Conservation (phyloP, 2,888 invertebrate species). For the Erebia aethiops region DNA sequence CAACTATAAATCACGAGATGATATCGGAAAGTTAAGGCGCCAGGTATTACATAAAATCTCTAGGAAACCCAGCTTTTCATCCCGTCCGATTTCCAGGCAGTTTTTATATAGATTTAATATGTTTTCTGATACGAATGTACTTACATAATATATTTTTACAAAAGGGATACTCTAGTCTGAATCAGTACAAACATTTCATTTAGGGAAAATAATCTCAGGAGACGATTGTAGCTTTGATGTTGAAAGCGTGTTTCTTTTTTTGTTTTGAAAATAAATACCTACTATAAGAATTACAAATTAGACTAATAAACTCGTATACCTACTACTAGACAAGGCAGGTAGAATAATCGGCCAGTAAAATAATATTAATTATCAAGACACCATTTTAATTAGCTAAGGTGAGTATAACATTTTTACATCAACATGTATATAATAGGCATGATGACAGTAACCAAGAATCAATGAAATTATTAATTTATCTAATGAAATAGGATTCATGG, state of each 20-base stretch:
- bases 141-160: neutral
- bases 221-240: neutral
- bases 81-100: constrained; percentile 10
- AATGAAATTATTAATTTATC: no score
- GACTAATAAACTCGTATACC: no score
- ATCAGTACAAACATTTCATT: constrained; percentile 5
- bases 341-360: no score
- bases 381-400: no score
- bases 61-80: constrained; percentile 15
- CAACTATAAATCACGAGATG: constrained; percentile 23
- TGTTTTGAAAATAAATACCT: constrained; percentile 1
- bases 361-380: no score
- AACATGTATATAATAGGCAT: no score
- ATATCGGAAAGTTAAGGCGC: constrained; percentile 25
- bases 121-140: neutral
- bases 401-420: no score
- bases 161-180: neutral
- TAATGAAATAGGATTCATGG: no score
- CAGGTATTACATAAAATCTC: constrained; percentile 26
- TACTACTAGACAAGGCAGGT: neutral
- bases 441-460: no score
- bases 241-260: neutral
- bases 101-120: constrained; percentile 19
- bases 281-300: neutral
- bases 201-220: neutral